phyloP scores from a whole-genome alignment of 2,888 invertebrate genomes.

The Mactromeris polynyma region DNA sequence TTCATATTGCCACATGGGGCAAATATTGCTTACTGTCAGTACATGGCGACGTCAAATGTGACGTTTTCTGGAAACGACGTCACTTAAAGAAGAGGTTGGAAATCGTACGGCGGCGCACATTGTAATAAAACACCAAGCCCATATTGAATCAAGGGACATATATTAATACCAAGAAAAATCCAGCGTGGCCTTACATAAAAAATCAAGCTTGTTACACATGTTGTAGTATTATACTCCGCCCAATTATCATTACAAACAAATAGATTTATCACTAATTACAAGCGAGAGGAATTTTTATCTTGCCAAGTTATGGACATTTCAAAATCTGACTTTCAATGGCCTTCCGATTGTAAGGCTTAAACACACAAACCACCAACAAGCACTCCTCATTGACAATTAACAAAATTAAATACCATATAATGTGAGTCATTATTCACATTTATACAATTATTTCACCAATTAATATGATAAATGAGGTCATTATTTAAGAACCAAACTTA shows the following conservation, averaged over 20 bases:
- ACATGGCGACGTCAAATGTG: no score
- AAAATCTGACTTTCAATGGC: background rate
- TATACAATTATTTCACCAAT: no score
- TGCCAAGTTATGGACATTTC: background rate
- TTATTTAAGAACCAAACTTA: no score
- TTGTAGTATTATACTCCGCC: background rate
- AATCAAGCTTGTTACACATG: background rate
- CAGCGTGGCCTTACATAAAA: background rate
- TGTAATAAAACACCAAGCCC: no score
- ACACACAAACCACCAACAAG: background rate
- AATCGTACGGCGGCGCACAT: no score
- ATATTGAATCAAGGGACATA: background rate
- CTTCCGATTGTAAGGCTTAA: background rate
- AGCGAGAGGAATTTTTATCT: background rate
- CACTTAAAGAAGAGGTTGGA: no score
- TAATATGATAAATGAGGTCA: no score
- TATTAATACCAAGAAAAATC: background rate
- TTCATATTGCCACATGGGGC: no score
- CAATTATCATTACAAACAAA: slow-evolving; percentile 5
- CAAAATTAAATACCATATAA: background rate
- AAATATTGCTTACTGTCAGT: no score
- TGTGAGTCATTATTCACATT: background rate
- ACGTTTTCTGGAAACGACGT: no score
- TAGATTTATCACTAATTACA: slow-evolving; percentile 13
- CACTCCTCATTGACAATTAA: background rate